Evolutionary conservation across 2,113 vertebrate species (phyloP).

Genomic region (Ammodytes marinus): DNA sequence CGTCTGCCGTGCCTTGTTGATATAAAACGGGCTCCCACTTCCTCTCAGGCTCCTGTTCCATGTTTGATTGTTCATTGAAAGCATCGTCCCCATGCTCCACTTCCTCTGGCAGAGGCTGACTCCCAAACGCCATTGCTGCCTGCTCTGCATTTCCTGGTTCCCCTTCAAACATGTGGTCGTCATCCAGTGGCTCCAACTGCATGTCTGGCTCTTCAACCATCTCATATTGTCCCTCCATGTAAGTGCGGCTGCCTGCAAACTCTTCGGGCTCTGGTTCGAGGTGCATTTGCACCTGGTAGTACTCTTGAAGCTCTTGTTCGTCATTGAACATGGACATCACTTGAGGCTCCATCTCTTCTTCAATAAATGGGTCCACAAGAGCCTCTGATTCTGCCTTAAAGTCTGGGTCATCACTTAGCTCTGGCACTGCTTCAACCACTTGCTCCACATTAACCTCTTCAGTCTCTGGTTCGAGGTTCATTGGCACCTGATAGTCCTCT

Average conservation of each 20-base stretch:
- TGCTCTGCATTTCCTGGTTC: not conserved
- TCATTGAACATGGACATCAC: no score
- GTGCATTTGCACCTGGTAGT: not conserved
- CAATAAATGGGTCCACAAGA: no score
- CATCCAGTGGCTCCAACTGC: constrained; percentile 34
- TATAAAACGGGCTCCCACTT: not conserved
- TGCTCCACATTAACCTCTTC: constrained; percentile 23
- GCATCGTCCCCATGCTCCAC: not conserved
- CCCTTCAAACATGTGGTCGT: not conserved
- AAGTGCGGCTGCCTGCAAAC: not conserved
- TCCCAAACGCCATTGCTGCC: not conserved
- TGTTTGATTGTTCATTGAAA: constrained; percentile 27
- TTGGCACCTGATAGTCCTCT: not conserved
- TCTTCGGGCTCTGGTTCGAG: not conserved
- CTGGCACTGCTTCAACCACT: not conserved
- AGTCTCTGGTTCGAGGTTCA: not conserved
- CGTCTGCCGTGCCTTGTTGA: not conserved
- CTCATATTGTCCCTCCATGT: constrained; percentile 13
- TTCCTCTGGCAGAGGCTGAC: constrained; percentile 5
- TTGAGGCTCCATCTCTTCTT: not conserved
- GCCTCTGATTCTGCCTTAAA: no score
- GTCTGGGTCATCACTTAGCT: not conserved
- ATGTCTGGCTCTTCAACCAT: constrained; percentile 9
- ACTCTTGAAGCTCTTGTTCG: no score
- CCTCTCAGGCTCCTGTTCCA: constrained; percentile 33